These are phyloP conservation scores for Heliangelus exortis DNA, from an alignment of 2,797 vertebrate species.

Conservation along the genomic window DNA sequence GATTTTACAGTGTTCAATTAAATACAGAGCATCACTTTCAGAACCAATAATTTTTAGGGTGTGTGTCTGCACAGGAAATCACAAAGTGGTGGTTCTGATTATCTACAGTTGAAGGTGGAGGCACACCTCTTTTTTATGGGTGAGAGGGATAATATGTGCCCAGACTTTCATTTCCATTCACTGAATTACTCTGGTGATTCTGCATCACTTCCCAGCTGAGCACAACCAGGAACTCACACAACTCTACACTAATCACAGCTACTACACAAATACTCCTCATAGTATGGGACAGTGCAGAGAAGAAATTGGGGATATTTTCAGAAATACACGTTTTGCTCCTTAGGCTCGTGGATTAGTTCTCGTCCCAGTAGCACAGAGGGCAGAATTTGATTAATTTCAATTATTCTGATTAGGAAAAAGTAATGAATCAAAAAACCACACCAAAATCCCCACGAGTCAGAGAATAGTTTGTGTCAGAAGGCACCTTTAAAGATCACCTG, in stretches of 20 bases:
- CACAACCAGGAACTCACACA: background rate
- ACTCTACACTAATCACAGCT: background rate
- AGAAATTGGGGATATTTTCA: background rate
- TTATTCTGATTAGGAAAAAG: background rate
- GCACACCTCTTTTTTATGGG: background rate
- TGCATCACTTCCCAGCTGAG: background rate
- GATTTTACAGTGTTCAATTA: background rate
- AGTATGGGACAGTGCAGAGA: background rate
- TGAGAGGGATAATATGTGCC: background rate
- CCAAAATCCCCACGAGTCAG: background rate
- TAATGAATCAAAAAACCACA: background rate
- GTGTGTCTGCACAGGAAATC: background rate
- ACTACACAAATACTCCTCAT: background rate
- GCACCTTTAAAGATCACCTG: background rate
- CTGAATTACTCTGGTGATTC: background rate
- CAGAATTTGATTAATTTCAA: background rate
- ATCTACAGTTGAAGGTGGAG: background rate
- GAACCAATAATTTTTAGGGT: rapidly evolving
- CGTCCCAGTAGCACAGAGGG: rapidly evolving
- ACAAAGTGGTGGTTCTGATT: background rate
- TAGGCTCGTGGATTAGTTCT: background rate
- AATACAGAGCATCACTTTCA: background rate
- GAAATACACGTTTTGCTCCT: background rate
- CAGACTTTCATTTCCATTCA: background rate
- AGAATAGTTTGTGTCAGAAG: background rate